Conservation (phyloP, 2,113 vertebrate genomes). For the Columba janthina region DNA sequence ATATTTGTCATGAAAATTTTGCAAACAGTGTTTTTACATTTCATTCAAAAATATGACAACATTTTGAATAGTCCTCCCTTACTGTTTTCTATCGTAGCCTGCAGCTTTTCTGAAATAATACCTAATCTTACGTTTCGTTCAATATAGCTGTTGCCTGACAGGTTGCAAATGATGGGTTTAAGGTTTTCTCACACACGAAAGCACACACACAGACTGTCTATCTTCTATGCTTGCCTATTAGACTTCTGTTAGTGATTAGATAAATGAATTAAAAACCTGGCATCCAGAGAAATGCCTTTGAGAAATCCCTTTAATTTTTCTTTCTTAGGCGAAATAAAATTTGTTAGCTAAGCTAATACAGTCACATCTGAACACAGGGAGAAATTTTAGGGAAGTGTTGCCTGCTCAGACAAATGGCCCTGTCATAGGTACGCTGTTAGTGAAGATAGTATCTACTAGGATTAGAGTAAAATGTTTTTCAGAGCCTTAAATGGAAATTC, state of each 20-base stretch:
- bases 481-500: conserved; percentile 72
- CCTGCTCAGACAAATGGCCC: conserved; percentile 48
- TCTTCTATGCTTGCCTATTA: background rate
- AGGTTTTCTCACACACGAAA: background rate
- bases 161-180: background rate
- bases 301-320: conserved; percentile 38
- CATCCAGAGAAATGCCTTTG: conserved; percentile 10
- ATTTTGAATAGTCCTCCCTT: background rate
- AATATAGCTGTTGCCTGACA: background rate
- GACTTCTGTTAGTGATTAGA: conserved; percentile 15
- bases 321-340: conserved; percentile 50
- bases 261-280: conserved; percentile 33
- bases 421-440: conserved; percentile 49
- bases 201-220: background rate
- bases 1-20: background rate
- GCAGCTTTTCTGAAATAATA: background rate
- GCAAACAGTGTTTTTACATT: background rate
- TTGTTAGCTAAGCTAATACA: conserved; percentile 53
- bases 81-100: background rate
- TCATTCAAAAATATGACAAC: background rate
- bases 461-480: conserved; percentile 68
- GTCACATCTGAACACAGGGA: conserved; percentile 24
- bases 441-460: conserved; percentile 56
- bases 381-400: conserved; percentile 42
- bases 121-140: background rate